phyloP scores from a whole-genome alignment of 2,888 invertebrate genomes.

The Rhyacophila evoluta region DNA sequence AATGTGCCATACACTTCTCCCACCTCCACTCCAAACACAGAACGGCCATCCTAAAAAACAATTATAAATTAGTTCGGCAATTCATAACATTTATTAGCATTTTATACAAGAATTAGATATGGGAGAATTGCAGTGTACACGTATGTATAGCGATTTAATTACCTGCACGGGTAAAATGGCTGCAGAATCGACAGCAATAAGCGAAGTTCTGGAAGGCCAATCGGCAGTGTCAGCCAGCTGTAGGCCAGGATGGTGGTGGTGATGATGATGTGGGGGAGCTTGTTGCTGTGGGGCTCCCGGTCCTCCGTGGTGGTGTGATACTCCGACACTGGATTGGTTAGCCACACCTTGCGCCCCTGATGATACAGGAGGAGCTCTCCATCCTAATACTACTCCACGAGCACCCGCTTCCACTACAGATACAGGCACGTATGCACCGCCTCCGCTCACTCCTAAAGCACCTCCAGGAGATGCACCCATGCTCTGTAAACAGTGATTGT shows the following conservation, averaged over 20 bases:
- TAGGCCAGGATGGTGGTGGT: conserved; percentile 75
- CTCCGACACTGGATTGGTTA: conserved; percentile 40
- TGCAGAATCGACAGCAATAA: conserved; percentile 53
- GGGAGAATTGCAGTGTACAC: too few species aligned
- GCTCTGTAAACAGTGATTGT: conserved; percentile 69
- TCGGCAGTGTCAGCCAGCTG: conserved; percentile 79
- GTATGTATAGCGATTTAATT: too few species aligned
- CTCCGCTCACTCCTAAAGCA: conserved; percentile 57
- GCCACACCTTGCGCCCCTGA: conserved; percentile 64
- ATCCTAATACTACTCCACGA: conserved; percentile 75
- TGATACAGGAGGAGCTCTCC: conserved; percentile 61
- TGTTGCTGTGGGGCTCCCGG: conserved; percentile 53
- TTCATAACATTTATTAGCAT: too few species aligned
- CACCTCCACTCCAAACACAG: conserved; percentile 57
- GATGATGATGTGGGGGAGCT: conserved; percentile 72
- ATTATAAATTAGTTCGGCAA: too few species aligned
- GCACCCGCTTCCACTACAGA: conserved; percentile 90
- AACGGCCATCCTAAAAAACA: conserved; percentile 49
- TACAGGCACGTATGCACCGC: conserved; percentile 83
- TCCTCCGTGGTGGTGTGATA: conserved; percentile 34
- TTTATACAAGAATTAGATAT: too few species aligned
- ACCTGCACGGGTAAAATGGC: conserved; percentile 53
- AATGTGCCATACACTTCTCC: conserved; percentile 65
- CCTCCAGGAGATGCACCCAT: conserved; percentile 58
- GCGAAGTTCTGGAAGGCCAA: conserved; percentile 58